Conservation (phyloP, 2,888 invertebrate species). For the Protodeltote pygarga region DNA sequence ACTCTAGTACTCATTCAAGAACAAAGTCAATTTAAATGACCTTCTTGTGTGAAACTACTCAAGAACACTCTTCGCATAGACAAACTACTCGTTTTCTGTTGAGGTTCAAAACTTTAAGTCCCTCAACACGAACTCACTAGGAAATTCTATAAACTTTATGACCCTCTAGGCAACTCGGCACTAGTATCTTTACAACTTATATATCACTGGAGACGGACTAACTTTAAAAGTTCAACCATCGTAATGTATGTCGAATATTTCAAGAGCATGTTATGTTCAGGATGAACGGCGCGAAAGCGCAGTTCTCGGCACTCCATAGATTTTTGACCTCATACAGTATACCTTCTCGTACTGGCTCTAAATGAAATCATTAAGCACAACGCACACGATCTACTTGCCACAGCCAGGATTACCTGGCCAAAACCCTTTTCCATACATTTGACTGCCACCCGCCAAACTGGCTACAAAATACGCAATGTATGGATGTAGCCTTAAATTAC, state of each 20-base stretch:
- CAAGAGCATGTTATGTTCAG: slow-evolving; percentile 2
- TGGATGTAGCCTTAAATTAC: no score
- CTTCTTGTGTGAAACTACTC: slow-evolving; percentile 9
- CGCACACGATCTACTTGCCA: no score
- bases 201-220: slow-evolving; percentile 18
- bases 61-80: slow-evolving; percentile 13
- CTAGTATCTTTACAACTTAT: slow-evolving; percentile 42
- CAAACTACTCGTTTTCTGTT: slow-evolving; percentile 22
- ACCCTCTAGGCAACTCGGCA: slow-evolving; percentile 29
- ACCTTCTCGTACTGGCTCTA: no score
- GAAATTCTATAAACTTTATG: slow-evolving; percentile 45
- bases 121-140: slow-evolving; percentile 29
- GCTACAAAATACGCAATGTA: no score
- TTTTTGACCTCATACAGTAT: no score
- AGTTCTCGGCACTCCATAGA: no score
- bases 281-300: no score
- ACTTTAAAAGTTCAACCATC: slow-evolving; percentile 36
- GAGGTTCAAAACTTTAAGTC: slow-evolving; percentile 40
- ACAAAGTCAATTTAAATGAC: slow-evolving; percentile 8
- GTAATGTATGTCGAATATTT: slow-evolving; percentile 17
- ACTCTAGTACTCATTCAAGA: background rate
- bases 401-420: no score
- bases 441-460: no score
- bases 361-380: no score
- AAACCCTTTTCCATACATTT: no score